Evolutionary conservation across 2,888 invertebrate species (phyloP).

Genomic region (Epirrhoe alternata): DNA sequence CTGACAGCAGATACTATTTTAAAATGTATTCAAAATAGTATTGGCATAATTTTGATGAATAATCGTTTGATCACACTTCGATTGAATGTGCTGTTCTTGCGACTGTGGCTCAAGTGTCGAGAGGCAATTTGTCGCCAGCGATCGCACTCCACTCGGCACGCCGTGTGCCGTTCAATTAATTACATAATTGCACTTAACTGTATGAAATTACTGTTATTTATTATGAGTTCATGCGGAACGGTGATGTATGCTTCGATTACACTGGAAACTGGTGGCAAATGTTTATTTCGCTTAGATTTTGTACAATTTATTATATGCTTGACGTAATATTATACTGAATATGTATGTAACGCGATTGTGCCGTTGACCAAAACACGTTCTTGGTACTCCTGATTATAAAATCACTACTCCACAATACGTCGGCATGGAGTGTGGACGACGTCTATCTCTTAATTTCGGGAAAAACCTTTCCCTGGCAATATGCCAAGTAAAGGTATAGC

Average conservation of each 20-base stretch:
- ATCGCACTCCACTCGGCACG: conserved; percentile 46
- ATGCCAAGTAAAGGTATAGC: background rate
- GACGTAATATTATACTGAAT: background rate
- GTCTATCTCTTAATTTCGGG: too few species aligned
- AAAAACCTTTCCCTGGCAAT: background rate
- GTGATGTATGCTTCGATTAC: conserved; percentile 27
- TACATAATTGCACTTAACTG: conserved; percentile 46
- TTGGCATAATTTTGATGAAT: too few species aligned
- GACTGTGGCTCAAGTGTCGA: conserved; percentile 42
- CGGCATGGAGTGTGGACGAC: too few species aligned
- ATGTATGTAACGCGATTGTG: too few species aligned
- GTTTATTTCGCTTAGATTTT: background rate
- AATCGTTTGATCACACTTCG: background rate
- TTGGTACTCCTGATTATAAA: too few species aligned
- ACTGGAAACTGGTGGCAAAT: conserved; percentile 2
- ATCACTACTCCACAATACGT: too few species aligned
- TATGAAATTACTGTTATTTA: conserved; percentile 39
- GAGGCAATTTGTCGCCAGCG: conserved; percentile 58
- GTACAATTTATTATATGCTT: background rate
- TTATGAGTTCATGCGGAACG: conserved; percentile 27
- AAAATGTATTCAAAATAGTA: too few species aligned
- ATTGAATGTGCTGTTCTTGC: conserved; percentile 9
- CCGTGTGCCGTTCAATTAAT: conserved; percentile 47
- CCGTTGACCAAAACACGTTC: too few species aligned
- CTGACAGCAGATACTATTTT: too few species aligned